Evolutionary conservation across 2,113 vertebrate genomes (phyloP).

Genomic region (Parotia lawesii): DNA sequence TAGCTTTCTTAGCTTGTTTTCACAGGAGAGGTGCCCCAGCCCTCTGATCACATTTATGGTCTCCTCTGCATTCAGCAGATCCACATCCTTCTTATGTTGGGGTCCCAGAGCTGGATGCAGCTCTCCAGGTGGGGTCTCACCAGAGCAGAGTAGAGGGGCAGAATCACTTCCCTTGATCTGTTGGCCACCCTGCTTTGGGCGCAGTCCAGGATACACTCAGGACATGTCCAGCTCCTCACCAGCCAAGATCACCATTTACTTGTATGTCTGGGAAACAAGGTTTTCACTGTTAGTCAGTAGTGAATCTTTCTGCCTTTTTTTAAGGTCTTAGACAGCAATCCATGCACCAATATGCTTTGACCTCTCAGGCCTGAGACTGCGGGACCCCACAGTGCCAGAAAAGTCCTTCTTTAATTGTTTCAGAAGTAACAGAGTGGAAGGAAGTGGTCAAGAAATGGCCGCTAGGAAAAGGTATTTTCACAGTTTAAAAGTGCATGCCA

Average conservation of each 20-base stretch:
- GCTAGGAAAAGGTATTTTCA: background rate
- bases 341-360: background rate
- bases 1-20: background rate
- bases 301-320: background rate
- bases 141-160: background rate
- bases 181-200: background rate
- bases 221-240: background rate
- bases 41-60: background rate
- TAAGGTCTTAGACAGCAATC: background rate
- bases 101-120: background rate
- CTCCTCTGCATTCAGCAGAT: background rate
- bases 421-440: background rate
- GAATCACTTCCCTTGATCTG: background rate
- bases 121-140: background rate
- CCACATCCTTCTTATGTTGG: rapidly evolving
- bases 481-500: rapidly evolving
- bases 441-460: background rate
- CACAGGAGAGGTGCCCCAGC: background rate
- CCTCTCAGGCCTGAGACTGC: background rate
- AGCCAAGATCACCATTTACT: background rate
- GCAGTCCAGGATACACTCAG: background rate
- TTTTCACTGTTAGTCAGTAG: background rate
- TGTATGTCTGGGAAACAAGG: background rate
- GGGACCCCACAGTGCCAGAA: background rate
- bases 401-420: background rate